A percentile compares a stretch with the other conserved stretches of the same genome.
phyloP scores from a whole-genome alignment of 1,140 invertebrate species.

The Drosophila neocordata region DNA sequence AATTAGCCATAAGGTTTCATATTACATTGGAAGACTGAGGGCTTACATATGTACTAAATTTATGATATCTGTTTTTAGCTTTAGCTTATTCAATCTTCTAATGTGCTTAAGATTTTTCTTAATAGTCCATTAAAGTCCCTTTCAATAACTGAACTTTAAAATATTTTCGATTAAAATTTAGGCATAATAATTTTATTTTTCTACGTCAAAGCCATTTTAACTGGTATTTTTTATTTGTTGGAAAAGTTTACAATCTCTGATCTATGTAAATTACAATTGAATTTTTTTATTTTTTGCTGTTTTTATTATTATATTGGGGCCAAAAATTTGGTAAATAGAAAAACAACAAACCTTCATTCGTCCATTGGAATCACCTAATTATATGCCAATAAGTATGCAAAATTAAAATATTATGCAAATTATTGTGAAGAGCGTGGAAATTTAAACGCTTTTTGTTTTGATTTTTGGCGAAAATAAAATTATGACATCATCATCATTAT shows the following conservation, averaged over 20 bases:
- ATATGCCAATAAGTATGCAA: slow-evolving; percentile 66
- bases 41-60: too few species aligned
- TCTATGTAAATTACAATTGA: slow-evolving; percentile 24
- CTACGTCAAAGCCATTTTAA: background rate
- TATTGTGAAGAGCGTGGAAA: slow-evolving; percentile 42
- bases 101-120: too few species aligned
- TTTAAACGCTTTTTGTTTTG: slow-evolving; percentile 72
- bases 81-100: too few species aligned
- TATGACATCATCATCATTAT: slow-evolving; percentile 68
- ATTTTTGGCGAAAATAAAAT: slow-evolving; percentile 55
- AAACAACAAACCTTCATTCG: slow-evolving; percentile 16
- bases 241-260: background rate
- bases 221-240: background rate
- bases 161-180: background rate
- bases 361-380: slow-evolving; percentile 53
- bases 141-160: too few species aligned
- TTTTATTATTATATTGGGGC: background rate
- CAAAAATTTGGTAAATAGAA: slow-evolving; percentile 34
- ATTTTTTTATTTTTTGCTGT: background rate
- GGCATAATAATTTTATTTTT: background rate
- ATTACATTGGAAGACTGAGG: too few species aligned
- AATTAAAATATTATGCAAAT: slow-evolving; percentile 78
- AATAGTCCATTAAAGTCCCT: too few species aligned
- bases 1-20: too few species aligned
- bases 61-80: too few species aligned